Conservation (phyloP, 2,113 vertebrate species). For the Orientallactaga bullata region DNA sequence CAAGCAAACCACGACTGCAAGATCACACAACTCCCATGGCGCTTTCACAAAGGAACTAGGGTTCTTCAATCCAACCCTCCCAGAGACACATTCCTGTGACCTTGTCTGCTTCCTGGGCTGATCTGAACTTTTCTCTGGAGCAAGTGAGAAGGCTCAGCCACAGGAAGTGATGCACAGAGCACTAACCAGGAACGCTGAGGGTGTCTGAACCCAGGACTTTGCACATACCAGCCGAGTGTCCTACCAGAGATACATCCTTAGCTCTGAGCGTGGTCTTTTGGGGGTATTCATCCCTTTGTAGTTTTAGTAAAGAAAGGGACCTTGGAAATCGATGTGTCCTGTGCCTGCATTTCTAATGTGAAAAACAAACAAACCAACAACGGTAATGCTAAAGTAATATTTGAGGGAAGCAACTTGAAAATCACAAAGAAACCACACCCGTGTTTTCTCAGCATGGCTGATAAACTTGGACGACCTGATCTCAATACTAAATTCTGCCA, state of each 20-base stretch:
- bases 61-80: neutral
- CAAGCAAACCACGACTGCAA: neutral
- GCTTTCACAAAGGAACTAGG: neutral
- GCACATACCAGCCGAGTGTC: neutral
- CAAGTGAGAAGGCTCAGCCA: neutral
- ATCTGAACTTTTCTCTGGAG: neutral
- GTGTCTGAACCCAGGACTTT: neutral
- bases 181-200: neutral
- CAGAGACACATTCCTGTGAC: rapidly evolving
- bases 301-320: neutral
- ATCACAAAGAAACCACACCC: neutral
- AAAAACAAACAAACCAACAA: neutral
- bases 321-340: neutral
- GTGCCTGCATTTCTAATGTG: neutral
- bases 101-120: rapidly evolving
- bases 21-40: neutral
- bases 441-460: neutral
- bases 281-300: neutral
- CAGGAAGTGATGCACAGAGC: too few species aligned
- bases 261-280: neutral
- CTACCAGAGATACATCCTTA: neutral
- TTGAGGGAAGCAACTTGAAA: neutral
- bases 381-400: neutral
- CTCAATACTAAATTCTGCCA: neutral
- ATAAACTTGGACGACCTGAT: too few species aligned